Conservation (phyloP, 2,888 invertebrate genomes). For the Erannis defoliaria region DNA sequence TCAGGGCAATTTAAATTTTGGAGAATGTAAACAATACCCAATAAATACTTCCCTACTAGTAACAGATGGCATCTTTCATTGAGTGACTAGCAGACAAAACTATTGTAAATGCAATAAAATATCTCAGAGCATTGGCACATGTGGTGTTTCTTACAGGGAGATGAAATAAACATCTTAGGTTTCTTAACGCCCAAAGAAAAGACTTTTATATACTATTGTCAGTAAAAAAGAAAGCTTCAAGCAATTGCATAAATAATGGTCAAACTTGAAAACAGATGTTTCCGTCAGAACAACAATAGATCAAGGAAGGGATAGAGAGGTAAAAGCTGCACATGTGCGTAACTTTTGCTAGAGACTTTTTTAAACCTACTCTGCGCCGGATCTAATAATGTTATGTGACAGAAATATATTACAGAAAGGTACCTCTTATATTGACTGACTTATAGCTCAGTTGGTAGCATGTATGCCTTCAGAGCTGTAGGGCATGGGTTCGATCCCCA, state of each 20-base stretch:
- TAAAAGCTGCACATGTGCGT: background rate
- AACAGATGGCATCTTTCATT: background rate
- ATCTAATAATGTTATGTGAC: too few relatives aligned
- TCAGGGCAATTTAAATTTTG: too few relatives aligned
- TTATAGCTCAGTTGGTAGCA: too few relatives aligned
- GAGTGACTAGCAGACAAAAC: background rate
- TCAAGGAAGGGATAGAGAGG: conserved; percentile 31
- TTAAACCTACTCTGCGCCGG: too few relatives aligned
- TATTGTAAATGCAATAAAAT: background rate
- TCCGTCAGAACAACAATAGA: conserved; percentile 46
- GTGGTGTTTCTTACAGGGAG: background rate
- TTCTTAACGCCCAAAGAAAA: conserved; percentile 2
- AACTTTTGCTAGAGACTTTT: too few relatives aligned
- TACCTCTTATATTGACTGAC: too few relatives aligned
- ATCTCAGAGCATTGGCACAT: background rate
- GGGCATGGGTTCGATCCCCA: too few relatives aligned
- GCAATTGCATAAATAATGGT: conserved; percentile 21
- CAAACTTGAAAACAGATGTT: conserved; percentile 49
- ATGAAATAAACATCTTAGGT: too few relatives aligned
- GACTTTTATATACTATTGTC: background rate
- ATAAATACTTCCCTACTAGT: too few relatives aligned
- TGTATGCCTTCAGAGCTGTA: too few relatives aligned
- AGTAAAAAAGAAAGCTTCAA: conserved; percentile 31
- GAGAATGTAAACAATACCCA: too few relatives aligned
- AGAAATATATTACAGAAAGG: too few relatives aligned